Percentiles rank a stretch among this genome's conserved stretches.
phyloP scores from a whole-genome alignment of 2,797 vertebrate species.

The Clarias pachynema region DNA sequence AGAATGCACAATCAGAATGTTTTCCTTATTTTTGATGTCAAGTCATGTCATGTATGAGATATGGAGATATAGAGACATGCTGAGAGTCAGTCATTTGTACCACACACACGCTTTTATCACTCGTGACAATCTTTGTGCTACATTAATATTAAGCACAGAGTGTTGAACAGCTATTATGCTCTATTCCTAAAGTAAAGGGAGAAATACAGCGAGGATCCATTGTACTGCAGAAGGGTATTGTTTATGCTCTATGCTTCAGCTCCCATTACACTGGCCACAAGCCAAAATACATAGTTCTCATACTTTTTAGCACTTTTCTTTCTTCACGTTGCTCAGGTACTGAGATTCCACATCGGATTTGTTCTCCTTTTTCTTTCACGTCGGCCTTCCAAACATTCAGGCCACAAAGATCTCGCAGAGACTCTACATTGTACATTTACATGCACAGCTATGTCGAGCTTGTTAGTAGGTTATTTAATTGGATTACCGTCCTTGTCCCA shows the following conservation, averaged over 20 bases:
- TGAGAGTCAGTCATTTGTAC: neutral
- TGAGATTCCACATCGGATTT: neutral
- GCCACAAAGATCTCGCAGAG: neutral
- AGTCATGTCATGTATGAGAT: too few relatives aligned
- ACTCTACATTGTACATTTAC: neutral
- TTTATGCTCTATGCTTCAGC: neutral
- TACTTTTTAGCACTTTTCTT: neutral
- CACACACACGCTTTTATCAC: neutral
- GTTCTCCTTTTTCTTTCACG: neutral
- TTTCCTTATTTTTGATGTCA: too few relatives aligned
- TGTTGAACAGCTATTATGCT: neutral
- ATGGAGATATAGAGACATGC: neutral
- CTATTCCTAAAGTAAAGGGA: neutral
- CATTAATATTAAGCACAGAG: neutral
- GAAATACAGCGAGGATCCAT: neutral
- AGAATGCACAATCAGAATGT: too few relatives aligned
- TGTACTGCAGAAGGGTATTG: slow-evolving; percentile 4
- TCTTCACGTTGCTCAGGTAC: neutral
- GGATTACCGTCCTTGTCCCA: too few relatives aligned
- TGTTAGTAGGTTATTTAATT: too few relatives aligned
- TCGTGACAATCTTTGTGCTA: neutral
- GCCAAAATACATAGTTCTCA: neutral
- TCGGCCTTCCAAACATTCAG: neutral
- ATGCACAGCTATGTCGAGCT: too few relatives aligned
- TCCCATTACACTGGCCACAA: neutral